Conservation (phyloP, 2,888 invertebrate genomes). For the Torymus auratus region DNA sequence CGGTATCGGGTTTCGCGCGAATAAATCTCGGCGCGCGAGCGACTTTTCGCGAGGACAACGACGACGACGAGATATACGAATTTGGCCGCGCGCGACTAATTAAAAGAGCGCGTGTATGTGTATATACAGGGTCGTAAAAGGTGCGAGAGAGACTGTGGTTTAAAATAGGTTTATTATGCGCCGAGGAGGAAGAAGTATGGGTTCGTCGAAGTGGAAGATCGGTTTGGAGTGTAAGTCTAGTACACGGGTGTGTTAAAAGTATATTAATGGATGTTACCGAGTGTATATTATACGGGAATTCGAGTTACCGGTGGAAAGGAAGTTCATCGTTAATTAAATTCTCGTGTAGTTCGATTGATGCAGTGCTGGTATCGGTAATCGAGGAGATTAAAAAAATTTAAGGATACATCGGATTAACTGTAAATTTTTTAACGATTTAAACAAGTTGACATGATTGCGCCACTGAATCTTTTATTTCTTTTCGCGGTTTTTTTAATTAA, state of each 20-base stretch:
- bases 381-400: no score
- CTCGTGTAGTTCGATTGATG: conserved; percentile 21
- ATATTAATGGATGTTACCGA: conserved; percentile 35
- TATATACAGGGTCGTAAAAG: not conserved
- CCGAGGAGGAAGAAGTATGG: not conserved
- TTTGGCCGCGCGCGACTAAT: conserved; percentile 16
- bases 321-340: conserved; percentile 43
- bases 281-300: conserved; percentile 6
- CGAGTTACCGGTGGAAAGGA: not conserved
- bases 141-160: conserved; percentile 9
- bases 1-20: conserved; percentile 30
- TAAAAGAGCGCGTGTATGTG: not conserved
- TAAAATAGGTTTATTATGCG: conserved; percentile 37
- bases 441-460: no score
- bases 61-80: not conserved
- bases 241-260: conserved; percentile 19
- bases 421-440: no score
- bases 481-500: no score
- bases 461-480: no score
- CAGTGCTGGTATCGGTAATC: not conserved
- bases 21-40: conserved; percentile 17
- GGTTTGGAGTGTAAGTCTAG: conserved; percentile 10
- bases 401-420: no score
- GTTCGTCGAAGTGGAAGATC: not conserved
- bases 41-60: no score